Evolutionary conservation across 2,888 invertebrate species (phyloP), one percentile per base, ranked within the genome.

Genomic region (Rhopalosiphum nymphaeae): DNA sequence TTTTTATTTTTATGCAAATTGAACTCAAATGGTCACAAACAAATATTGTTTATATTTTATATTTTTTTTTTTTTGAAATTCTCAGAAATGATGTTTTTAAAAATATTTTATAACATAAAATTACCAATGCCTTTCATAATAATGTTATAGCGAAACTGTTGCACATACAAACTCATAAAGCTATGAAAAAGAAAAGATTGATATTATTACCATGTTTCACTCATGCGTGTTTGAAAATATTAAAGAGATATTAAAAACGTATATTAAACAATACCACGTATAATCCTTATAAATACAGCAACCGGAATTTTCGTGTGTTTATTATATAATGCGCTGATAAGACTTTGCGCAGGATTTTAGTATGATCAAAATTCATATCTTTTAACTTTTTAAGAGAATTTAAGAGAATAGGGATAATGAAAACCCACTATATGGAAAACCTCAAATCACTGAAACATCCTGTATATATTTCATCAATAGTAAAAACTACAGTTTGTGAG

Each of bases 401-500:
- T 25, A n/a, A 90, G 36, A 1, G 29, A 36, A 67, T 67, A 36
- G 26, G 21, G 46, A 46, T n/a, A 67, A 46, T 90, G 46, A 46
- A 46, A 44, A 90, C 21, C n/a, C 46, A 13, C 46, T 21, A 44
- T 46, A 42, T 89, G 61, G 29, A 61, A 57, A 61, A 44, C 44
- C 29, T 89, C 61, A 61, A 89, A 61, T 89, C 44, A 29, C 89
- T 16, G 29, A 89, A 57, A 46, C 21, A 67, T 90, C 89, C 42
- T 46, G 85, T 85, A 85, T 67, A 36, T 21, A 36, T 67, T 36
- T 16, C n/a, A 67, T 67, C 67, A 67, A 67, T n/a, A 53, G 36
- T 88, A 53, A 53, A 89, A 57, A 57, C 16, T 89, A 44, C 57
- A 57, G 57, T 89, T 89, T 57, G 44, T 13, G 57, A 89, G 61